Evolutionary conservation across 2,888 invertebrate genomes (phyloP).

Genomic region (Cephus pygmeus): DNA sequence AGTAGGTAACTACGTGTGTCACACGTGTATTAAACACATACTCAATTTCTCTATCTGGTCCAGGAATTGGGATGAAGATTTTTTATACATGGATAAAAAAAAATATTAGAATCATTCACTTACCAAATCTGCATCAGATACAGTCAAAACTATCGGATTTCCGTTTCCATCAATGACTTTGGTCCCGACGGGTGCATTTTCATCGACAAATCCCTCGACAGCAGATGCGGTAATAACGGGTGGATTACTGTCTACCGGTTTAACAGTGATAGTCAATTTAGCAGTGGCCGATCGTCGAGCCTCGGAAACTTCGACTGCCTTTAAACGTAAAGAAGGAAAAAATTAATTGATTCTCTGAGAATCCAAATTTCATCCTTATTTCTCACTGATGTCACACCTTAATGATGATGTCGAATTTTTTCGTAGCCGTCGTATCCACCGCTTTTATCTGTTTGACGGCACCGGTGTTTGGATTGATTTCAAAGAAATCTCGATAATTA

Average conservation of each 20-base stretch:
- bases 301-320: conserved; percentile 87
- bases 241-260: conserved; percentile 88
- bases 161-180: conserved; percentile 76
- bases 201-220: conserved; percentile 83
- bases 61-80: too few species aligned
- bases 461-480: conserved; percentile 83
- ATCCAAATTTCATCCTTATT: neutral
- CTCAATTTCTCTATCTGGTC: neutral
- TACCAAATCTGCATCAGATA: conserved; percentile 89
- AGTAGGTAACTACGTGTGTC: neutral
- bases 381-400: conserved; percentile 69
- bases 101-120: conserved; percentile 51
- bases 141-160: conserved; percentile 77
- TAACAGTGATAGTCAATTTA: conserved; percentile 82
- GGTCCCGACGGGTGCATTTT: conserved; percentile 88
- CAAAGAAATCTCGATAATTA: conserved; percentile 83
- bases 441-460: conserved; percentile 84
- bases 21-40: neutral
- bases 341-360: neutral
- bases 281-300: conserved; percentile 84
- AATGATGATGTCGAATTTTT: conserved; percentile 83
- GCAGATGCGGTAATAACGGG: conserved; percentile 80
- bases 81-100: too few species aligned
- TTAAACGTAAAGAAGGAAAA: conserved; percentile 29
- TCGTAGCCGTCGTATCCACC: conserved; percentile 82